Conservation (phyloP, 2,888 invertebrate genomes). For the Rapana venosa region DNA sequence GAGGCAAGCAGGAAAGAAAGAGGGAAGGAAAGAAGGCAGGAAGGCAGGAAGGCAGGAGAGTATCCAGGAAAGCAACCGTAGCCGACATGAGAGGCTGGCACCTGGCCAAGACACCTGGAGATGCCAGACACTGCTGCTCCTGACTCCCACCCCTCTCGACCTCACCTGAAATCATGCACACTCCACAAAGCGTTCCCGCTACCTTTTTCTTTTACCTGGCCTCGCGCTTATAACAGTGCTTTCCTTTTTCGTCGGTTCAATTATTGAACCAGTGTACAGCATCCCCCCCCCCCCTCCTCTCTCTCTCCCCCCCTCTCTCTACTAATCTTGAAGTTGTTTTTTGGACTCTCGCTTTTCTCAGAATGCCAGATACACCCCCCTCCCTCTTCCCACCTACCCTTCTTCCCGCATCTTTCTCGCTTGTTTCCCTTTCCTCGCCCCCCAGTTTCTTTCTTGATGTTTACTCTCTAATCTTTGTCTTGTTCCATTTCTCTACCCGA, state of each 20-base stretch:
- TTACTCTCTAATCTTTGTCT: too few species aligned
- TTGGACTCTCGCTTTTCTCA: too few species aligned
- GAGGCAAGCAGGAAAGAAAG: background rate
- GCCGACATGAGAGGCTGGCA: slow-evolving; percentile 1
- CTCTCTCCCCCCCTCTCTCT: background rate
- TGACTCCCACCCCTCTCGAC: background rate
- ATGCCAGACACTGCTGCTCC: slow-evolving; percentile 17
- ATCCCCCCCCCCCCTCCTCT: background rate
- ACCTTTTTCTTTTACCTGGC: background rate
- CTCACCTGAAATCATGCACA: too few species aligned
- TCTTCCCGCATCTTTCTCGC: too few species aligned
- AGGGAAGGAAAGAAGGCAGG: background rate
- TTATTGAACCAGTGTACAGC: background rate
- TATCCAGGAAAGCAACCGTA: background rate
- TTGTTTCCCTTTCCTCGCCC: too few species aligned
- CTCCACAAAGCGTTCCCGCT: background rate
- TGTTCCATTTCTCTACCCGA: too few species aligned
- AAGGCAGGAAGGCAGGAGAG: background rate
- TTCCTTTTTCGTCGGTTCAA: too few species aligned
- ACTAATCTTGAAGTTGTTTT: too few species aligned
- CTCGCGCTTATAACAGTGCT: background rate
- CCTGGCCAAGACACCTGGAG: slow-evolving; percentile 29
- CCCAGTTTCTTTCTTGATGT: too few species aligned
- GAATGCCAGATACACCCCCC: too few species aligned
- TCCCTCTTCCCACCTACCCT: too few species aligned